Conservation (phyloP, 2,797 vertebrate species). For the Schizothorax lantsangensis region DNA sequence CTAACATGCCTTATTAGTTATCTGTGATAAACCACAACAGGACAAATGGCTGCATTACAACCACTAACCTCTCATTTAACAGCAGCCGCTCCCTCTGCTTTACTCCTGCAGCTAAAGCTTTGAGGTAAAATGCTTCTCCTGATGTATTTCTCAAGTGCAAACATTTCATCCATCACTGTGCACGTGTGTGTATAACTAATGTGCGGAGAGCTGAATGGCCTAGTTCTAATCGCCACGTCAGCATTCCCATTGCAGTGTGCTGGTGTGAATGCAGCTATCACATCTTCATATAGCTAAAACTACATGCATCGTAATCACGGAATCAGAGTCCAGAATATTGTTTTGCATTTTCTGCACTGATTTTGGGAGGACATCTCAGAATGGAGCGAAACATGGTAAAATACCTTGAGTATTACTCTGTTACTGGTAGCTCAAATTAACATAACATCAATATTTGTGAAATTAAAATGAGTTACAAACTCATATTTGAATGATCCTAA, state of each 20-base stretch:
- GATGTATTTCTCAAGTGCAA: conserved; percentile 16
- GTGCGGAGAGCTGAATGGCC: background rate
- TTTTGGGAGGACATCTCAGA: background rate
- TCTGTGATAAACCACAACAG: background rate
- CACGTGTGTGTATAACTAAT: conserved; percentile 12
- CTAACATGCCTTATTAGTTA: background rate
- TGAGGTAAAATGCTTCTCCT: background rate
- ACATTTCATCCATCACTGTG: conserved; percentile 24
- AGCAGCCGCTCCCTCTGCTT: background rate
- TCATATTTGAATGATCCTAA: background rate
- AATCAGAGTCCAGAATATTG: background rate
- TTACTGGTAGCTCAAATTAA: background rate
- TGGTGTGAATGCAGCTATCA: background rate
- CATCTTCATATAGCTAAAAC: background rate
- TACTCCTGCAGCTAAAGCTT: conserved; percentile 4
- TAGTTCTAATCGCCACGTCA: background rate
- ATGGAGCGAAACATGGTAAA: background rate
- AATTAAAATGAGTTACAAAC: background rate
- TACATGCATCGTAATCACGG: background rate
- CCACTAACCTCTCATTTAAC: conserved; percentile 7
- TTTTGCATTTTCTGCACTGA: background rate
- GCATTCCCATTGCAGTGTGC: background rate
- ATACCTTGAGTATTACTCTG: background rate
- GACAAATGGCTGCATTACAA: background rate
- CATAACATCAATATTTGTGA: background rate